Evolutionary conservation across 2,797 vertebrate species (phyloP).

Genomic region (Sphenodon punctatus): DNA sequence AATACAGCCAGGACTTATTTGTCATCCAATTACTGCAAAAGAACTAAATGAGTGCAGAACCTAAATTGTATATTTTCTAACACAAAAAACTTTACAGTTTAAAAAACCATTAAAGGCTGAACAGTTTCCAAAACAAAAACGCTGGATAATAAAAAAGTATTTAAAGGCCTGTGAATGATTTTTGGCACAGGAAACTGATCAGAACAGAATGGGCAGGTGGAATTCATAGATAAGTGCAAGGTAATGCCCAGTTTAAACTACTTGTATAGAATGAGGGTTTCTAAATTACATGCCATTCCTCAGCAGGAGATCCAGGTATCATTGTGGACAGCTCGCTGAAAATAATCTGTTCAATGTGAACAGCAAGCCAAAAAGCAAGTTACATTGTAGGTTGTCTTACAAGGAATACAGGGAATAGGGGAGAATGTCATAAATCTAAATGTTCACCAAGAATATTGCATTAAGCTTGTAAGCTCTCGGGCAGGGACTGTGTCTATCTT

Average conservation of each 20-base stretch:
- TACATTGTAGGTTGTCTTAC: neutral
- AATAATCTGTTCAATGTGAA: neutral
- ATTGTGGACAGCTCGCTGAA: neutral
- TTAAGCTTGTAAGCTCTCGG: conserved; percentile 36
- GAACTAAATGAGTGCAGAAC: too few relatives aligned
- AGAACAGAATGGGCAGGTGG: neutral
- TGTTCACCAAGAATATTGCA: neutral
- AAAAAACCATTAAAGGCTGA: too few relatives aligned
- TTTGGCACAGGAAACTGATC: neutral
- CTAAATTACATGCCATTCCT: neutral
- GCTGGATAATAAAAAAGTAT: neutral
- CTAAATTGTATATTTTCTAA: too few relatives aligned
- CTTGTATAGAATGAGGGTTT: neutral
- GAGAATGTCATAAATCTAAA: neutral
- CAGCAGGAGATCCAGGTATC: neutral
- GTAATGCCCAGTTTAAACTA: neutral
- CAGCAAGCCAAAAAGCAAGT: neutral
- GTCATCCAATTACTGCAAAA: too few relatives aligned
- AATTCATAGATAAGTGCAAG: neutral
- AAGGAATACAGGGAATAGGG: neutral
- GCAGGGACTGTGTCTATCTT: too few relatives aligned
- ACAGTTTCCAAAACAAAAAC: too few relatives aligned
- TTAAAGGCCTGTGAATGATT: neutral
- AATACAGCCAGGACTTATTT: too few relatives aligned
- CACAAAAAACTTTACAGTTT: too few relatives aligned